A percentile compares a stretch with the other conserved stretches of the same genome.
Conservation (phyloP, 2,113 vertebrate species). For the Uria aalge region DNA sequence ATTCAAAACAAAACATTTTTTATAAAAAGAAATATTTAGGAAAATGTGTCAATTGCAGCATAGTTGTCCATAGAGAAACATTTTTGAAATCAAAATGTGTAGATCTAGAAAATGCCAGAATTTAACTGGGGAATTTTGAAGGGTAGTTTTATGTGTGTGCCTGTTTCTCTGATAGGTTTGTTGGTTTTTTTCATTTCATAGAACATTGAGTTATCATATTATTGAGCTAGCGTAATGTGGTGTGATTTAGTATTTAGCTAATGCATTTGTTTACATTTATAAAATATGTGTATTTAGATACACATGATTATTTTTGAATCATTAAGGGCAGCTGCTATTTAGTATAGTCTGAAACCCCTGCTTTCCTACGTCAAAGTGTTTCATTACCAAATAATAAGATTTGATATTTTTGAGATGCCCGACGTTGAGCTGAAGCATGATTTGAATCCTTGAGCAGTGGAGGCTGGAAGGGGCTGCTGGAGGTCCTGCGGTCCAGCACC, state of each 20-base stretch:
- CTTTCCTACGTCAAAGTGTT: neutral
- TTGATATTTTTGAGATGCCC: neutral
- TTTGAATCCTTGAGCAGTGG: neutral
- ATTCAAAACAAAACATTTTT: neutral
- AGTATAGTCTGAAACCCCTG: neutral
- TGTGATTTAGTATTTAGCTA: neutral
- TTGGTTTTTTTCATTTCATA: neutral
- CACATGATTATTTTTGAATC: neutral
- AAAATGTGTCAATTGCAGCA: neutral
- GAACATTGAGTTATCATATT: neutral
- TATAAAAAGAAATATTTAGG: neutral
- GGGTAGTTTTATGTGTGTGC: neutral
- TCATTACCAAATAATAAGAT: neutral
- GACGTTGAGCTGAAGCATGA: neutral
- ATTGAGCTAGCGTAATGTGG: neutral
- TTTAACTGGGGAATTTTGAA: neutral
- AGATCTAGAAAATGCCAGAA: neutral
- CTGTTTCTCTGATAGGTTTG: neutral
- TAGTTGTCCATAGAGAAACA: neutral
- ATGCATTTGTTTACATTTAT: constrained; percentile 10
- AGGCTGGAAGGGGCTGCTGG: neutral
- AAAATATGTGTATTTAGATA: neutral
- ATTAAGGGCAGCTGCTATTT: neutral
- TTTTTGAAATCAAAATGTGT: neutral
- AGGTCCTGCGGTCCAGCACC: neutral